These are phyloP conservation scores for Sipha flava DNA, from an alignment of 1,140 invertebrate species.

Conservation along the genomic window DNA sequence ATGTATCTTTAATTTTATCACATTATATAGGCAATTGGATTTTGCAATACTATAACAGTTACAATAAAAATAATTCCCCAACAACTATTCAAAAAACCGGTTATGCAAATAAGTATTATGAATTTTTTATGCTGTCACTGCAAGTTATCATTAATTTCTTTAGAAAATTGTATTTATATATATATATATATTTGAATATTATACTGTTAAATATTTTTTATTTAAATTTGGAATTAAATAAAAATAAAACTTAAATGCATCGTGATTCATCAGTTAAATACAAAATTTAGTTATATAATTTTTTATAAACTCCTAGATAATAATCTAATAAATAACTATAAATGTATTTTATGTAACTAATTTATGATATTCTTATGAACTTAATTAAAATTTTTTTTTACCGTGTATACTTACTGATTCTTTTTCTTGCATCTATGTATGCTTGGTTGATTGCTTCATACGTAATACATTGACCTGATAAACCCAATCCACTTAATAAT, in stretches of 20 bases:
- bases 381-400: too few species aligned
- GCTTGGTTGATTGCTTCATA: constrained; percentile 85
- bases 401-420: constrained; percentile 74
- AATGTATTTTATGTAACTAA: too few species aligned
- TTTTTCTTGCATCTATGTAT: constrained; percentile 74
- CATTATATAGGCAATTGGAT: neutral
- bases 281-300: too few species aligned
- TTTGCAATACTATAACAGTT: neutral
- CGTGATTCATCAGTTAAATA: too few species aligned
- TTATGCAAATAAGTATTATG: neutral
- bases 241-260: too few species aligned
- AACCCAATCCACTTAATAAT: constrained; percentile 56
- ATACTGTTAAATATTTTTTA: too few species aligned
- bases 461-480: constrained; percentile 71
- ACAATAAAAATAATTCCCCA: neutral
- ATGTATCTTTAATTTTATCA: neutral
- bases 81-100: neutral
- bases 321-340: too few species aligned
- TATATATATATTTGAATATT: too few species aligned
- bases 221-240: too few species aligned
- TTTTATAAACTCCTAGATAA: too few species aligned
- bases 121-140: neutral
- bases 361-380: too few species aligned
- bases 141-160: neutral
- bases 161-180: neutral